A percentile compares a stretch with the other conserved stretches of the same genome.
Evolutionary conservation across 1,140 invertebrate genomes (phyloP).

Genomic region (Heliothis subflexa): DNA sequence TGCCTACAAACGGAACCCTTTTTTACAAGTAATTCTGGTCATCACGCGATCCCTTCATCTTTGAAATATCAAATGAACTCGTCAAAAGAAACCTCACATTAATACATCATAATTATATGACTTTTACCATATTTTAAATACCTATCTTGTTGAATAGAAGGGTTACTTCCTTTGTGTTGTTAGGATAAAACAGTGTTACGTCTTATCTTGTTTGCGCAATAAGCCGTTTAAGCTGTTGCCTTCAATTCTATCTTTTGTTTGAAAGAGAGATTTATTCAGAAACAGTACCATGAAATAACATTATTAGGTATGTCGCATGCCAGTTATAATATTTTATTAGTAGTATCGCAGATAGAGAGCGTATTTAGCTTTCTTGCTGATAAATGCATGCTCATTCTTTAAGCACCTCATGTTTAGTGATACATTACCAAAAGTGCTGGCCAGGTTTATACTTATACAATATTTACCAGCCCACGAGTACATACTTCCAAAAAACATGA

Average conservation of each 20-base stretch:
- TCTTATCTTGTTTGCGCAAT: background rate
- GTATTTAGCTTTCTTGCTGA: too few relatives aligned
- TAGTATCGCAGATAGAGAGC: too few relatives aligned
- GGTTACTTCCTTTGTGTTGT: background rate
- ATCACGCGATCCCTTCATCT: slow-evolving; percentile 36
- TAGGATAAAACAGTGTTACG: background rate
- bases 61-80: slow-evolving; percentile 15
- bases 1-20: background rate
- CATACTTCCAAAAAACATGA: background rate
- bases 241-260: background rate
- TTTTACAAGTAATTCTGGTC: slow-evolving; percentile 21
- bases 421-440: too few relatives aligned
- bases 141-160: background rate
- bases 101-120: background rate
- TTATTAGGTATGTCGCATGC: too few relatives aligned
- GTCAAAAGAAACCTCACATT: slow-evolving; percentile 1
- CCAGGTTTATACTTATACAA: too few relatives aligned
- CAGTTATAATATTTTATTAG: too few relatives aligned
- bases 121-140: background rate
- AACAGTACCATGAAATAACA: background rate
- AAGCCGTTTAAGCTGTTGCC: background rate
- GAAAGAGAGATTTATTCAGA: background rate
- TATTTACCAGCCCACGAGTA: too few relatives aligned
- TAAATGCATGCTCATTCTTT: too few relatives aligned
- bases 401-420: too few relatives aligned